phyloP scores from a whole-genome alignment of 2,113 vertebrate genomes.

The Equus quagga region DNA sequence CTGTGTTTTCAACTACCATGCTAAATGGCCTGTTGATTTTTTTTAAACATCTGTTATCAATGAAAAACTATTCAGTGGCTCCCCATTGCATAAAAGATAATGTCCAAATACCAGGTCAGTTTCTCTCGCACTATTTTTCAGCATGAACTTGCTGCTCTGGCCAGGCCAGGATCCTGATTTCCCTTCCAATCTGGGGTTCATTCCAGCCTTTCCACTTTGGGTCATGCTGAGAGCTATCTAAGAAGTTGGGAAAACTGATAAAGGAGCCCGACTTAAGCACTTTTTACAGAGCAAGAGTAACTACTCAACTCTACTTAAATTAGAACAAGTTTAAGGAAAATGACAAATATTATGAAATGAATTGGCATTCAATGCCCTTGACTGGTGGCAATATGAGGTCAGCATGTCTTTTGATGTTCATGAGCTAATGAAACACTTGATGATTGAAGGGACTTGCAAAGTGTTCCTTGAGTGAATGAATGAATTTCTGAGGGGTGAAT shows the following conservation, averaged over 20 bases:
- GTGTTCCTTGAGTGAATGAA: neutral
- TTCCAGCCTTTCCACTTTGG: slow-evolving; percentile 37
- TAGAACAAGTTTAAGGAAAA: slow-evolving; percentile 8
- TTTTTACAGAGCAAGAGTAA: slow-evolving; percentile 36
- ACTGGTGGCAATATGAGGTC: neutral
- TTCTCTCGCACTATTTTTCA: neutral
- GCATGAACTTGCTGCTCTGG: neutral
- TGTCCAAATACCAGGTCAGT: neutral
- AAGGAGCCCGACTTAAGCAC: neutral
- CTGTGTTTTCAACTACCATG: neutral
- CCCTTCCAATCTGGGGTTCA: neutral
- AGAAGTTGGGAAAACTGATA: slow-evolving; percentile 22
- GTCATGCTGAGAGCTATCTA: neutral
- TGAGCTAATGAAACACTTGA: neutral
- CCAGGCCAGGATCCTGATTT: neutral
- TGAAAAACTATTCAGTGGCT: neutral
- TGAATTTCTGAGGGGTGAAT: neutral
- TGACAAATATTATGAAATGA: neutral
- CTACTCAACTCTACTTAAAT: neutral
- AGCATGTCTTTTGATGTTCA: neutral
- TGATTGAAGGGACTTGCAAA: neutral
- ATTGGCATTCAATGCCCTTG: neutral
- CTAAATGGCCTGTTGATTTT: neutral
- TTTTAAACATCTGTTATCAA: neutral
- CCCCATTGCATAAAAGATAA: neutral